Evolutionary conservation across 2,113 vertebrate genomes (phyloP), one percentile per base, ranked within the genome.

Genomic region (Lichenostomus cassidix): DNA sequence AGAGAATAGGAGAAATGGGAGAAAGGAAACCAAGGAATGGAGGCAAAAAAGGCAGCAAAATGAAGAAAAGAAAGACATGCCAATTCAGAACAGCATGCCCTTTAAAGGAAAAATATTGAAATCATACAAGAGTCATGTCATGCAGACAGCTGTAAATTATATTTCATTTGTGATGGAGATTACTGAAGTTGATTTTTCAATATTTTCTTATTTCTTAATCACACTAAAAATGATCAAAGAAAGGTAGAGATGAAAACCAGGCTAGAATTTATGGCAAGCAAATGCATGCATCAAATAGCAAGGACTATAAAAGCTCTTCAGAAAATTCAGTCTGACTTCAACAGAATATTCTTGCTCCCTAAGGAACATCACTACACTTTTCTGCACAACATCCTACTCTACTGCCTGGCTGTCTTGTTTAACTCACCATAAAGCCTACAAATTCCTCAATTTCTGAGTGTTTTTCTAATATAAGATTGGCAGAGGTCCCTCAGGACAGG

Each of bases 21-120:
- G 33, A 83, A 81, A 71, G 35, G 33, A 89, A 80, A 33, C 7
- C 28, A 93, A 95, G 39, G 42, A 92, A 87, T 89, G 62, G 46
- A 84, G 78, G 35, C 7, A 56, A 89, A 89, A 71, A 56, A 74
- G 16, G 7, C 18, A 91, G 59, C 28, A 59, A 70, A 87, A 92
- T 53, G 41, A 83, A 80, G 70, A 96, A 82, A 76, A 92, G 37
- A 64, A 9, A 84, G 73, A 42, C 7, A 22, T 49, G 59, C 24
- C 50, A 86, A 27, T 58, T 92, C 63, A 85, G 59, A 85, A 59
- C 21, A 89, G 27, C 28, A 78, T 92, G 68, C 4, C 46, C 69
- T 89, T 92, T 79, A 92, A 92, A 87, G 25, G 70, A 46, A 62
- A 59, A 63, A 22, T 18, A 46, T 12, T 84, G 69, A 95, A 96